Evolutionary conservation across 1,140 invertebrate genomes (phyloP), one percentile per base, ranked within the genome.

Genomic region (Heliothis subflexa): DNA sequence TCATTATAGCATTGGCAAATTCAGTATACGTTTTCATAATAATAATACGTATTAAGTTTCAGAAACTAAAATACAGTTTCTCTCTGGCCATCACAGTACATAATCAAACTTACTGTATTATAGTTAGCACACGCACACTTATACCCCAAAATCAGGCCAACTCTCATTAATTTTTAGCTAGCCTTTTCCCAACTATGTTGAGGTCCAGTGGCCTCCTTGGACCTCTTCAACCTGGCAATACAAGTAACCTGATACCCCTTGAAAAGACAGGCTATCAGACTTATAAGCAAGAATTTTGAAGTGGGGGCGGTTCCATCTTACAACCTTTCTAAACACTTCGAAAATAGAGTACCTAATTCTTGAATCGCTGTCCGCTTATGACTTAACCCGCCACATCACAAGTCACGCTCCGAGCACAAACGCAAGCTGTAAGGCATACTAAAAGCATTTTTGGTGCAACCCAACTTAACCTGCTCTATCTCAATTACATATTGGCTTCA

Each of bases 391-490:
- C 12, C 18, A n/a, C 4, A 74, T 62, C 72, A 61, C 28, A n/a
- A 62, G 72, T 74, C 57, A 74, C 72, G 72, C 57, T 59, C 21
- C 0, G 10, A 10, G 57, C 40, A 40, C 72, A 55, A 40, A 61
- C 40, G 72, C 54, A 61, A 45, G 55, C 55, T 74, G 57, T 14
- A 49, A 74, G 21, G 72, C 72, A 74, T 74, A 74, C 72, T 74
- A 74, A 74, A 57, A 45, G 55, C 55, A 74, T 59, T 74, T 73
- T 61, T 74, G 55, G 72, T 21, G 18, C 40, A 61, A 25, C 40
- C 55, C 55, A 52, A 18, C 55, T 61, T 21, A 68, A 50, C 64
- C 45, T 68, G 47, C 47, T n/a, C 40, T 45, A 45, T 73, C 72
- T 74, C 55, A 50, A 74, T 74, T 74, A 74, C 72, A 74, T 62